Evolutionary conservation across 2,888 invertebrate species (phyloP), one percentile per base, ranked within the genome.

Genomic region (Temnothorax ravouxi): DNA sequence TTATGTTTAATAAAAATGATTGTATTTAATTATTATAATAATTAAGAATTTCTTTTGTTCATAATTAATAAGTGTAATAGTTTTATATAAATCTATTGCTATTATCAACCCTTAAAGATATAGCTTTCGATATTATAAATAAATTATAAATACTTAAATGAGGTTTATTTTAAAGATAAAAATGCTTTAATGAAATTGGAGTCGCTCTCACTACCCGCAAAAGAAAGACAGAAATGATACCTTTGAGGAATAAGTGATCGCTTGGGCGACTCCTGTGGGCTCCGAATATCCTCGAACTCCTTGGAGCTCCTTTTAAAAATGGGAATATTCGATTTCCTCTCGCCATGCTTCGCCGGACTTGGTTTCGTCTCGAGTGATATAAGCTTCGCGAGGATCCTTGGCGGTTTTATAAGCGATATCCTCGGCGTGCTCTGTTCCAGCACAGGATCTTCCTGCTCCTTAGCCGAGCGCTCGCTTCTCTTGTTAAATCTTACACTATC

Each of bases 201-300:
- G 8, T 61, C n/a, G 25, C 5, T 6, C 41, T 25, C 21, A 61
- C 25, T 44, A 44, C 18, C 18, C 2, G 18, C 8, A 15, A 74
- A 41, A 47, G 21, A 5, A 77, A 54, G 5, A 29, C 9, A 54
- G 5, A 34, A 25, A 9, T 6, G 3, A 25, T 88, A 94, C 94
- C 94, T 94, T 85, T 93, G 94, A n/a, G 94, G 94, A 87, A 95
- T 94, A 62, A 94, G 86, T n/a, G 95, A 94, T 64, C 94, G 92
- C 88, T 94, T 94, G 4, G 94, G 91, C 52, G 93, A 92, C 75
- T 94, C 94, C 47, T 94, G 93, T 0, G 94, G 93, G 81, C 93
- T 93, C 41, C 93, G 89, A 59, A 95, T 94, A 59, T 95, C 95
- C 87, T 95, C 95, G 79, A 94, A 95, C 82, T 95, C 95, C 56